Base-by-base conservation (phyloP, 2,797 vertebrate species). In the Spea hammondii region DNA sequence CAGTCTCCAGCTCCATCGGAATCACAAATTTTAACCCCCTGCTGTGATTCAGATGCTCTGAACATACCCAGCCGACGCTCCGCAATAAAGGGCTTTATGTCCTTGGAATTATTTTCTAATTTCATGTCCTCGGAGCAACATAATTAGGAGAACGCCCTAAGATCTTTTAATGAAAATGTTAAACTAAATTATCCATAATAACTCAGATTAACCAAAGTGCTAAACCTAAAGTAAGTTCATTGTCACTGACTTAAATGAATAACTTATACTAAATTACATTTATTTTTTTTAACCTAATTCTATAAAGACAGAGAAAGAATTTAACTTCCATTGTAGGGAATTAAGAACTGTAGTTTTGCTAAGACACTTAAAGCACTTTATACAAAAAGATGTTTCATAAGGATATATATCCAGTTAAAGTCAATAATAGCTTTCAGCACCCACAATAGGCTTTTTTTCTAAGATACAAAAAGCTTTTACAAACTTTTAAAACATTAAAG, bases 141-240 rank as follows among this genome's bases (percentile, higher is more conserved):
- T 59, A 72, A 72, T 69, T 69, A 50, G 57, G 45, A 78, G 65
- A 47, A 47, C 4, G 4, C 32, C 8, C 64, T 49, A 12, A 12
- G 44, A 44, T 74, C 62, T 46, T 17, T 60, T 59, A 73, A 51
- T 65, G 69, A 54, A 54, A 67, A 57, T 71, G 74, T 79, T 79
- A 67, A 74, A 74, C 73, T 54, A 60, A 73, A 74, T 79, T 68
- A 69, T 74, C 64, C 49, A 13, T 60, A 47, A 47, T 79, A 57
- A 79, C 59, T 71, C 54, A 51, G 66, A 77, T 48, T 46, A 72
- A 32, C 45, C 64, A 62, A 60, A 73, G 53, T 54, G 70, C 65
- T 71, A 68, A 67, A 72, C 59, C 45, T 64, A 49, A 17, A 14
- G 57, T 64, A 45, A 54, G 17, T n/a, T 70, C 62, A 46, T 77